Conservation (phyloP, 2,797 vertebrate species). For the Argentina silus region DNA sequence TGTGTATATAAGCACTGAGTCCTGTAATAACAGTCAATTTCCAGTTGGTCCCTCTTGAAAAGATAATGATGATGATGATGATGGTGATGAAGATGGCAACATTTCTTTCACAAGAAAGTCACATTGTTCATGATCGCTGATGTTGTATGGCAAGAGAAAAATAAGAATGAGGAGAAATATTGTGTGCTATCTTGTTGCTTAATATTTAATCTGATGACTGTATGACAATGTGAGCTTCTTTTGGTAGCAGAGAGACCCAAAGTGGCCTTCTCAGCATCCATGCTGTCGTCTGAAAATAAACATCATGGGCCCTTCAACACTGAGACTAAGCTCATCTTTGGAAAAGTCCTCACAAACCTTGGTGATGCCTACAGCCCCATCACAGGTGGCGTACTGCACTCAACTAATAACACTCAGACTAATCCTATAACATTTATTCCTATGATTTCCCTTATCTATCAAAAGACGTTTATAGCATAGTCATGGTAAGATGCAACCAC, state of each 20-base stretch:
- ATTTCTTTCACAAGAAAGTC: neutral
- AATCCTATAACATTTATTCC: no score
- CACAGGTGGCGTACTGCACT: constrained; percentile 32
- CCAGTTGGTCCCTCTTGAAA: neutral
- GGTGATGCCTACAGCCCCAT: constrained; percentile 33
- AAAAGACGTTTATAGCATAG: neutral
- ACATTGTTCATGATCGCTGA: neutral
- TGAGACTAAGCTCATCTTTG: constrained; percentile 43
- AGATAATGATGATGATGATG: neutral
- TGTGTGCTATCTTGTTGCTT: neutral
- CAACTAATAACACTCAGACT: no score
- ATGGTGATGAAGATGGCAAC: neutral
- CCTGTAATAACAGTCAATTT: no score
- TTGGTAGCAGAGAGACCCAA: constrained; percentile 10
- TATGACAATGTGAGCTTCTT: neutral
- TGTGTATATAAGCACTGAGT: neutral
- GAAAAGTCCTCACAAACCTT: constrained; percentile 45
- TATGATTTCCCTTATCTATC: neutral
- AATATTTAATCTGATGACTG: neutral
- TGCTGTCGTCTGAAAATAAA: constrained; percentile 1
- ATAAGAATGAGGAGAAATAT: no score
- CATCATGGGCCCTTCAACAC: constrained; percentile 21
- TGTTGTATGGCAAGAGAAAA: no score
- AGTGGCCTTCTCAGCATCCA: constrained; percentile 43
- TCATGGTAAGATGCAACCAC: no score